A percentile compares a stretch with the other conserved stretches of the same genome.
These are phyloP conservation scores for Nymphalis io DNA, from an alignment of 1,140 invertebrate species.

Conservation along the genomic window DNA sequence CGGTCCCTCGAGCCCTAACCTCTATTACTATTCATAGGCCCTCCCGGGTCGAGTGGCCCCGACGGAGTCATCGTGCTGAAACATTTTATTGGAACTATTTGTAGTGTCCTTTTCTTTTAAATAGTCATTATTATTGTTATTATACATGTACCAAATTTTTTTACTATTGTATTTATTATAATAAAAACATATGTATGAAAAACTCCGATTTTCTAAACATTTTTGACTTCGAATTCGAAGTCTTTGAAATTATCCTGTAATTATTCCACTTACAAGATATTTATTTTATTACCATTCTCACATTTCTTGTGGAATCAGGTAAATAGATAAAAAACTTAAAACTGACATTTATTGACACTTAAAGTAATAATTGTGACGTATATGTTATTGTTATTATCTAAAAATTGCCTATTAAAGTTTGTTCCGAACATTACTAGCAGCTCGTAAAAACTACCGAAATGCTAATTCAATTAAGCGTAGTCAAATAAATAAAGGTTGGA, in stretches of 20 bases:
- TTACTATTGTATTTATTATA: background rate
- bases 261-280: background rate
- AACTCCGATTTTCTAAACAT: too few species aligned
- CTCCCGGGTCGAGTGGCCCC: conserved; percentile 61
- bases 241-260: background rate
- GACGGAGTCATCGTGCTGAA: conserved; percentile 36
- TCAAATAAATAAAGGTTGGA: conserved; percentile 73
- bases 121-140: background rate
- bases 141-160: conserved; percentile 1
- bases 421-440: conserved; percentile 71
- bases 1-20: conserved; percentile 61
- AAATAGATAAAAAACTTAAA: conserved; percentile 2
- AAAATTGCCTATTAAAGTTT: conserved; percentile 67
- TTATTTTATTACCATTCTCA: conserved; percentile 2
- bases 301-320: conserved; percentile 20
- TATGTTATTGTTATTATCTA: conserved; percentile 72
- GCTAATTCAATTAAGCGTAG: conserved; percentile 77
- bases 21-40: conserved; percentile 77
- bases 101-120: background rate
- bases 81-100: conserved; percentile 23
- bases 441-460: conserved; percentile 74
- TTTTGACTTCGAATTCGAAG: background rate
- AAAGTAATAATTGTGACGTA: conserved; percentile 59
- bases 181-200: background rate
- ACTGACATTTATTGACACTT: conserved; percentile 35